Base-by-base conservation (phyloP, 2,113 vertebrate species). In the Lycocorax pyrrhopterus region DNA sequence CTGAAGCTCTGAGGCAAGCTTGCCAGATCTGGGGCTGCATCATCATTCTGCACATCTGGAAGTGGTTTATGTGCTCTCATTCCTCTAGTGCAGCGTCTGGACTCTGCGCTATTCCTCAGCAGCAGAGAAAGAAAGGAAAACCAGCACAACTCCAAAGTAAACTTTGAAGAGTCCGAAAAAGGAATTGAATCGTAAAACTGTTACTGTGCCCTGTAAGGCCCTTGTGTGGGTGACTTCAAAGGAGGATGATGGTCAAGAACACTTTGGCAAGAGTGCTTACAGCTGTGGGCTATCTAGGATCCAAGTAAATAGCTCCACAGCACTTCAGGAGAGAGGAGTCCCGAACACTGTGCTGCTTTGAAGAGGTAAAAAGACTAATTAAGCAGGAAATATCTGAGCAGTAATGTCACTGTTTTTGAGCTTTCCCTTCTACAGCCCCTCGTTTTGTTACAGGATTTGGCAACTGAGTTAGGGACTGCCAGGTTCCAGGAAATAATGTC, bases 311-410 rank as follows among this genome's bases (percentile, higher is more conserved):
- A 92, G 71, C 90, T 92, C 87, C 53, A 39, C 95, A 90, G 82
- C 79, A 20, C 94, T 96, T 96, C 97, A 88, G 94, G 82, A 98
- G 86, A 75, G 43, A 87, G 75, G 83, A 96, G 53, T 93, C n/a
- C 33, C 10, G 93, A 95, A 47, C 66, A 84, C 84, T 82, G 78
- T 80, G 83, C 94, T 96, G 89, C 94, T n/a, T 91, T 94, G 93
- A 93, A 76, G 96, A 98, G 98, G 98, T 98, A 98, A 98, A 97
- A 66, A 87, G 73, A 90, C 84, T 95, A 94, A 95, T 96, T 97
- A 93, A 92, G 60, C 74, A 97, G 93, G 88, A 96, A 92, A 94
- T 93, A 76, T 89, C 60, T 49, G 39, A 93, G 63, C 66, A 75
- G 49, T 52, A 73, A 71, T 97, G 80, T 95, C 95, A 76, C 71